A percentile compares a stretch with the other conserved stretches of the same genome.
These are phyloP conservation scores for Graphium colonna DNA, from an alignment of 2,888 invertebrate species.

Conservation along the genomic window DNA sequence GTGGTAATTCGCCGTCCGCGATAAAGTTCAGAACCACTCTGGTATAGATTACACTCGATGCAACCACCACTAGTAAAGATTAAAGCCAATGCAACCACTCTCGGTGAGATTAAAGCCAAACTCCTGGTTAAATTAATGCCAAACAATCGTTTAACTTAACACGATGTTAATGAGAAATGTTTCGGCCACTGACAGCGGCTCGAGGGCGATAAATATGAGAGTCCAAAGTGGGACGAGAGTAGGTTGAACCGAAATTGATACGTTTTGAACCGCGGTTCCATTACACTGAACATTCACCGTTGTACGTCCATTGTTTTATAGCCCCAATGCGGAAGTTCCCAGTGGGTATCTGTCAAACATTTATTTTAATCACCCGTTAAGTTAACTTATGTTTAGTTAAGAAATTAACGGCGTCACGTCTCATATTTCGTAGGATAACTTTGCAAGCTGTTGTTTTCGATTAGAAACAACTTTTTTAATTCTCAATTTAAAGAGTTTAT, in stretches of 20 bases:
- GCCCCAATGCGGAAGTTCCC: slow-evolving; percentile 29
- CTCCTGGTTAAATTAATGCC: no score
- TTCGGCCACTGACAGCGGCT: slow-evolving; percentile 36
- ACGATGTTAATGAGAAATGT: slow-evolving; percentile 41
- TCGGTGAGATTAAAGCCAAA: slow-evolving; percentile 24
- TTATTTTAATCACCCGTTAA: not conserved
- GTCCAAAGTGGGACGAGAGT: slow-evolving; percentile 48
- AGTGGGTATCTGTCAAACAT: slow-evolving; percentile 3
- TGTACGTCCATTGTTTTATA: slow-evolving; percentile 56
- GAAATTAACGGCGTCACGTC: not conserved
- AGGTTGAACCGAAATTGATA: slow-evolving; percentile 53
- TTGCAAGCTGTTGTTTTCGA: no score
- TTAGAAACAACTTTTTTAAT: no score
- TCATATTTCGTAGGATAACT: no score
- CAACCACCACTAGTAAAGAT: slow-evolving; percentile 37
- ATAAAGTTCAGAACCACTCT: slow-evolving; percentile 41
- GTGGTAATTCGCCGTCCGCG: slow-evolving; percentile 48
- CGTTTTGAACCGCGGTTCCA: slow-evolving; percentile 47
- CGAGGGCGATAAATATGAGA: slow-evolving; percentile 39
- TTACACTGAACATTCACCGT: slow-evolving; percentile 45
- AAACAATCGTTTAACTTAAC: no score
- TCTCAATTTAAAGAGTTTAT: no score
- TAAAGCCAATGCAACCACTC: slow-evolving; percentile 39
- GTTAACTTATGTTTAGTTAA: not conserved
- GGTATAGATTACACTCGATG: slow-evolving; percentile 39